Conservation (phyloP, 2,888 invertebrate species). For the Parnassius orleans region DNA sequence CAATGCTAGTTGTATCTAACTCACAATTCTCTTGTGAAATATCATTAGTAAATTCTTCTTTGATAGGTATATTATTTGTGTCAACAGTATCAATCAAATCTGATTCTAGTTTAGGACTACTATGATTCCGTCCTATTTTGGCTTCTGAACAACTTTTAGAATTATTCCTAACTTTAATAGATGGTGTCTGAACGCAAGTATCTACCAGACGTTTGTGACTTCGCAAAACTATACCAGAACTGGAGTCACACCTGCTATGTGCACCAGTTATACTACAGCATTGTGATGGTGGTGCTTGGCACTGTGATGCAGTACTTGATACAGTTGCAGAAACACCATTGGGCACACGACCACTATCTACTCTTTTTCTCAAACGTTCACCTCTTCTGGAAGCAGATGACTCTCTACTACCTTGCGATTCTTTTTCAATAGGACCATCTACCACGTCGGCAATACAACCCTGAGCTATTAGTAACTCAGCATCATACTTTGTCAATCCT, state of each 20-base stretch:
- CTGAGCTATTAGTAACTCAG: slow-evolving; percentile 91
- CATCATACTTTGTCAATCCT: slow-evolving; percentile 93
- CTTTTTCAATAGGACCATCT: slow-evolving; percentile 61
- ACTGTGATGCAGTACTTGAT: slow-evolving; percentile 53
- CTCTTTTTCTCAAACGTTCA: slow-evolving; percentile 58
- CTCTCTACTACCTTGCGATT: slow-evolving; percentile 66
- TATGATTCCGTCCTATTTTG: slow-evolving; percentile 55
- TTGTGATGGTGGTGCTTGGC: slow-evolving; percentile 58
- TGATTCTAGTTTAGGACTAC: slow-evolving; percentile 55
- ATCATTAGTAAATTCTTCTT: slow-evolving; percentile 45
- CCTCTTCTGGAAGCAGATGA: slow-evolving; percentile 70
- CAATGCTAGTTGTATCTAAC: slow-evolving; percentile 41
- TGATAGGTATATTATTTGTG: slow-evolving; percentile 37
- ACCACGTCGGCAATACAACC: slow-evolving; percentile 87
- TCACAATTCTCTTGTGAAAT: slow-evolving; percentile 42
- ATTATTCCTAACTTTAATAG: slow-evolving; percentile 53
- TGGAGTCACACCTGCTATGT: slow-evolving; percentile 69
- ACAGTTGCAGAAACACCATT: slow-evolving; percentile 49
- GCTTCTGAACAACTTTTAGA: slow-evolving; percentile 51
- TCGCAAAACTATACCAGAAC: slow-evolving; percentile 81
- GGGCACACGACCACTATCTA: slow-evolving; percentile 54
- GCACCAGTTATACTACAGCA: slow-evolving; percentile 76
- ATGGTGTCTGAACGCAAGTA: slow-evolving; percentile 49
- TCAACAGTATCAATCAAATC: slow-evolving; percentile 51
- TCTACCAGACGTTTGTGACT: slow-evolving; percentile 82